These are phyloP conservation scores for Hozukius guyotensis DNA, from an alignment of 2,797 vertebrate species.

Conservation along the genomic window DNA sequence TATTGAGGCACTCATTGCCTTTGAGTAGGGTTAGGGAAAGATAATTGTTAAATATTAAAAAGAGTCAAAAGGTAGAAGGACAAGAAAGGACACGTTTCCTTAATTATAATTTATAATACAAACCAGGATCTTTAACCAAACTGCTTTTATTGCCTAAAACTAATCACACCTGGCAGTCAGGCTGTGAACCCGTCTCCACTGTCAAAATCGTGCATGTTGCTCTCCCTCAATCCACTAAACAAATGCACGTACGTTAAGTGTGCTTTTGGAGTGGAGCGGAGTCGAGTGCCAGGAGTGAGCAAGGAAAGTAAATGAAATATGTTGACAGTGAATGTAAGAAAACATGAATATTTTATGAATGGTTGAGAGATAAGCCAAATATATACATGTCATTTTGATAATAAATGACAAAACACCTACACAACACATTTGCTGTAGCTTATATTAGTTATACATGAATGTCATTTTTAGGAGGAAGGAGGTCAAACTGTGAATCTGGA, in stretches of 20 bases:
- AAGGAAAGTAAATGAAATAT: neutral
- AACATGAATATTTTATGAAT: neutral
- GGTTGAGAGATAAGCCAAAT: neutral
- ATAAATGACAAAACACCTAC: neutral
- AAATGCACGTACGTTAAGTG: neutral
- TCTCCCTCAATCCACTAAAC: neutral
- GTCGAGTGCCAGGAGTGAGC: neutral
- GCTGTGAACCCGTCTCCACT: neutral
- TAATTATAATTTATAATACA: neutral
- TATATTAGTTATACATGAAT: neutral
- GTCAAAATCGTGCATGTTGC: too few relatives aligned
- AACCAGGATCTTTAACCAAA: neutral
- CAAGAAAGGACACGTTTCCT: too few relatives aligned
- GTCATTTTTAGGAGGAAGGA: neutral
- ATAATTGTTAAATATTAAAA: too few relatives aligned
- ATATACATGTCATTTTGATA: neutral
- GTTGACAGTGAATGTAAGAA: neutral
- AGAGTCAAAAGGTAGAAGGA: too few relatives aligned
- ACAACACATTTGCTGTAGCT: neutral
- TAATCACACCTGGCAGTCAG: neutral
- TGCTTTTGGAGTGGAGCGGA: neutral
- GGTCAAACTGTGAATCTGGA: neutral
- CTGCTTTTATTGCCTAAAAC: neutral
- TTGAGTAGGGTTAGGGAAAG: too few relatives aligned
- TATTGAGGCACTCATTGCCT: too few relatives aligned